A percentile compares a stretch with the other conserved stretches of the same genome.
Evolutionary conservation across 2,888 invertebrate genomes (phyloP).

Genomic region (Liopterus haemorrhoidalis): DNA sequence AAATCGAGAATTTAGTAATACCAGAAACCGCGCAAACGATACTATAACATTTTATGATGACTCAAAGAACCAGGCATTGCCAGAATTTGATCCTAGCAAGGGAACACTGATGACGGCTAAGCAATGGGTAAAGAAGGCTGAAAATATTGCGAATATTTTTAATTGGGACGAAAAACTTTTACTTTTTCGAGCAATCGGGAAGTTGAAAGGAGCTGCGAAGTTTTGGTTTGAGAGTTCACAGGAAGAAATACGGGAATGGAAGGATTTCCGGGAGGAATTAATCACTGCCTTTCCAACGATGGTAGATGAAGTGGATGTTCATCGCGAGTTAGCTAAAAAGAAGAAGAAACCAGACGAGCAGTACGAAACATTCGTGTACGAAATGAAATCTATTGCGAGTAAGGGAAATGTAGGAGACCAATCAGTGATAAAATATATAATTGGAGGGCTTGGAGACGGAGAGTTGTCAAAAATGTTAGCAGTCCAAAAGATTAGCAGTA

Average conservation of each 20-base stretch:
- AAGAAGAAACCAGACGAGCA: conserved; percentile 13
- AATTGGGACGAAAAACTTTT: conserved; percentile 27
- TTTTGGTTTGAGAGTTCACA: conserved; percentile 26
- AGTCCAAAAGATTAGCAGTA: not conserved
- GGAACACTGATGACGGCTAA: conserved; percentile 20
- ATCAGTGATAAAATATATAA: conserved; percentile 14
- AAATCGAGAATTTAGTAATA: too few species aligned
- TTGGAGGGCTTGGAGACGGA: conserved; percentile 4
- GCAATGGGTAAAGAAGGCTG: conserved; percentile 28
- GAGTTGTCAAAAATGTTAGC: conserved; percentile 4
- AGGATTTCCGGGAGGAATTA: not conserved
- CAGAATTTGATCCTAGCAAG: conserved; percentile 12
- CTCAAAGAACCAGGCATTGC: not conserved
- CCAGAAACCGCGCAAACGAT: conserved; percentile 10
- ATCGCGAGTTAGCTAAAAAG: conserved; percentile 7
- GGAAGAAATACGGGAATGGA: conserved; percentile 3
- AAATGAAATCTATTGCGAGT: conserved; percentile 17
- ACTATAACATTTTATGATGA: conserved; percentile 4
- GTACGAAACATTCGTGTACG: conserved; percentile 15
- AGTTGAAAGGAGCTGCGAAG: conserved; percentile 27
- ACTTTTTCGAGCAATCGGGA: conserved; percentile 27
- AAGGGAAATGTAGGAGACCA: conserved; percentile 15
- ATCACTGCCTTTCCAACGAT: conserved; percentile 10
- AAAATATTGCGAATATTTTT: conserved; percentile 26
- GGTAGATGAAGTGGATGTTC: conserved; percentile 9